Evolutionary conservation across 2,888 invertebrate genomes (phyloP).

Genomic region (Drosophila putrida): DNA sequence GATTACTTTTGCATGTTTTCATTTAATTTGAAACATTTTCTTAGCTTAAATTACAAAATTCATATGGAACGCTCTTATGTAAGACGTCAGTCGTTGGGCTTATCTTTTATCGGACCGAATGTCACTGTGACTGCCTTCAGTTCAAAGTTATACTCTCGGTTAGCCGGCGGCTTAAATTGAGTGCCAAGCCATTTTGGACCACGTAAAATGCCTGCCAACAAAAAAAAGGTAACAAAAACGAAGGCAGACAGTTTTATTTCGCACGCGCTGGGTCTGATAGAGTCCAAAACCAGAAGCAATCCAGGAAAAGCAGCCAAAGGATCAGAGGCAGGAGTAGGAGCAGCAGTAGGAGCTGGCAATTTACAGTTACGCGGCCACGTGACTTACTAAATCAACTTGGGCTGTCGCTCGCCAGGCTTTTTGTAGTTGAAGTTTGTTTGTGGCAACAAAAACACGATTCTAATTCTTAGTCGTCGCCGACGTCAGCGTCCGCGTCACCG

Average conservation of each 20-base stretch:
- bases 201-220: slow-evolving; percentile 29
- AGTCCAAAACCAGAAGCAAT: slow-evolving; percentile 2
- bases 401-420: slow-evolving; percentile 32
- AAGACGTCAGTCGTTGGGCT: slow-evolving; percentile 27
- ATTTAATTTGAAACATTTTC: slow-evolving; percentile 80
- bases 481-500: neutral
- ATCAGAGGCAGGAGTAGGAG: neutral
- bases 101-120: slow-evolving; percentile 57
- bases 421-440: slow-evolving; percentile 62
- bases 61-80: slow-evolving; percentile 36
- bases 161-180: slow-evolving; percentile 62
- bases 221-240: slow-evolving; percentile 47
- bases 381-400: slow-evolving; percentile 82
- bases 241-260: slow-evolving; percentile 55
- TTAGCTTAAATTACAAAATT: slow-evolving; percentile 71
- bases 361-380: slow-evolving; percentile 77
- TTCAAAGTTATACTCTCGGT: slow-evolving; percentile 10
- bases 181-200: slow-evolving; percentile 58
- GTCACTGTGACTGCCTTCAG: slow-evolving; percentile 35
- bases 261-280: slow-evolving; percentile 31
- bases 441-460: slow-evolving; percentile 67
- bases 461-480: slow-evolving; percentile 52
- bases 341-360: slow-evolving; percentile 55
- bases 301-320: neutral
- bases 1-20: slow-evolving; percentile 67